phyloP scores from a whole-genome alignment of 2,888 invertebrate genomes.

The Cosmia pyralina region DNA sequence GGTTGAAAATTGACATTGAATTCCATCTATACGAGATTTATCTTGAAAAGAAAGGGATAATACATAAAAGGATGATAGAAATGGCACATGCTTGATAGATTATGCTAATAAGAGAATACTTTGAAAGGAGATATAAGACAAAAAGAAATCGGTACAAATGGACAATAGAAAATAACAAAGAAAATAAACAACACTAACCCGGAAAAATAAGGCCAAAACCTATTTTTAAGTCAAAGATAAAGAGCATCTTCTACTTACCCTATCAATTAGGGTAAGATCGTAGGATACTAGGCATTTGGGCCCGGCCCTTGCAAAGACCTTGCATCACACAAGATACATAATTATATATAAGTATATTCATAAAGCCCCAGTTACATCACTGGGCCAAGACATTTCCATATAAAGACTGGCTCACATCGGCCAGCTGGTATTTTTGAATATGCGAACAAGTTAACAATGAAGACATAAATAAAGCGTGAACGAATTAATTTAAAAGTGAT shows the following conservation, averaged over 20 bases:
- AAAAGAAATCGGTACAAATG: no score
- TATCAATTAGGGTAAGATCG: slow-evolving; percentile 31
- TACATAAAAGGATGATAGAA: no score
- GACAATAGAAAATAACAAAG: no score
- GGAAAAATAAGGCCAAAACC: slow-evolving; percentile 2
- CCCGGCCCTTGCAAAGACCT: background rate
- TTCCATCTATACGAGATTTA: background rate
- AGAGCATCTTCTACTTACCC: background rate
- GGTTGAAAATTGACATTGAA: background rate
- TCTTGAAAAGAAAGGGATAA: background rate
- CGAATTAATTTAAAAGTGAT: background rate
- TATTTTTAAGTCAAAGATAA: slow-evolving; percentile 22
- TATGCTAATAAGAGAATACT: no score
- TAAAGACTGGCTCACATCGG: slow-evolving; percentile 58
- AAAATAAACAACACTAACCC: background rate
- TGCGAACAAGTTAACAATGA: slow-evolving; percentile 44
- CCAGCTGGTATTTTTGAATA: slow-evolving; percentile 53
- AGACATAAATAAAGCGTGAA: slow-evolving; percentile 25
- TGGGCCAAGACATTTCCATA: slow-evolving; percentile 63
- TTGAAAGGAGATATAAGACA: no score
- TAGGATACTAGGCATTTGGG: background rate
- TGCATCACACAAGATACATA: slow-evolving; percentile 31
- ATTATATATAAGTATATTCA: slow-evolving; percentile 25
- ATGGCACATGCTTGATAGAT: no score
- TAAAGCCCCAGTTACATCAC: slow-evolving; percentile 58